These are phyloP conservation scores for Diadophis punctatus DNA, from an alignment of 2,113 vertebrate genomes.

Conservation along the genomic window DNA sequence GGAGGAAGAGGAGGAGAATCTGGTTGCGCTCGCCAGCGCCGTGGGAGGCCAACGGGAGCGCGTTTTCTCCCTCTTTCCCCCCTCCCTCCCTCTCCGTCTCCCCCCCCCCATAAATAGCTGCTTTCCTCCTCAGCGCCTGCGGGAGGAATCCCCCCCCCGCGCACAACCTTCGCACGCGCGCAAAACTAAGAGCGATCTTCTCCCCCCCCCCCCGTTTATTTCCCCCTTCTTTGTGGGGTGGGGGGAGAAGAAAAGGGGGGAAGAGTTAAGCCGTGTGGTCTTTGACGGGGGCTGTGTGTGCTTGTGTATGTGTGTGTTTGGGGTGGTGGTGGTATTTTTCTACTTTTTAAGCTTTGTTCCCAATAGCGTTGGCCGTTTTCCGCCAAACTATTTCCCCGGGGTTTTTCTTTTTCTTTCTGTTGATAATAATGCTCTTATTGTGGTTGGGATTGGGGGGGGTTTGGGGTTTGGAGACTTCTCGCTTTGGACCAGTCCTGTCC, in stretches of 20 bases:
- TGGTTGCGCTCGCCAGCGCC: background rate
- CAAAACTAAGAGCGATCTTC: background rate
- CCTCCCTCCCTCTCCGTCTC: background rate
- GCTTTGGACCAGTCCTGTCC: background rate
- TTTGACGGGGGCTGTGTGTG: too few species aligned
- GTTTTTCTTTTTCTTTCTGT: background rate
- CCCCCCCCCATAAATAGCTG: background rate
- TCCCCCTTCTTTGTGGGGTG: background rate
- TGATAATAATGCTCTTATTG: background rate
- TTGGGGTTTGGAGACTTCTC: background rate
- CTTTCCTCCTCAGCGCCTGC: background rate
- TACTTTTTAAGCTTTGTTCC: background rate
- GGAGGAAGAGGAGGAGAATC: background rate
- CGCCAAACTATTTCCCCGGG: background rate
- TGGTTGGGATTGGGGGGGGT: background rate
- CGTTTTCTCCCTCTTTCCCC: background rate
- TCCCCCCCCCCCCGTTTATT: background rate
- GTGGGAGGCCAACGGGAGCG: conserved; percentile 5
- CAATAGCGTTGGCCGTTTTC: background rate
- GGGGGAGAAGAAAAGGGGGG: background rate
- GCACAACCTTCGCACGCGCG: background rate
- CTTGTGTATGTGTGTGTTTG: too few species aligned
- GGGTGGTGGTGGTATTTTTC: background rate
- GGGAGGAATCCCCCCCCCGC: background rate
- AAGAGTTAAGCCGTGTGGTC: background rate